Evolutionary conservation across 2,113 vertebrate genomes (phyloP).

Genomic region (Semnornis frantzii): DNA sequence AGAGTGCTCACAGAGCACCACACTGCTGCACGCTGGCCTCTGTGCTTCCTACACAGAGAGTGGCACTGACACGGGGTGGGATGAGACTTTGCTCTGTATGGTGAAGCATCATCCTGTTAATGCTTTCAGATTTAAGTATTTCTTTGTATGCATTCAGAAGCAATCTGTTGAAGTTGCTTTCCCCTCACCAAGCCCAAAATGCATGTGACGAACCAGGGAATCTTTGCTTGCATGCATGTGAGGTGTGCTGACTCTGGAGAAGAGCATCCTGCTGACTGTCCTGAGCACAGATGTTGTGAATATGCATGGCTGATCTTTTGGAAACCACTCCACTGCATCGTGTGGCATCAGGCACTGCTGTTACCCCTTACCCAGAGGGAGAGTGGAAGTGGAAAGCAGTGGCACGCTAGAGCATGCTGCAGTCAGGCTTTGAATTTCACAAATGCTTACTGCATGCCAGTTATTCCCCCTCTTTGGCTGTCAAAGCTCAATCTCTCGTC

Average conservation of each 20-base stretch:
- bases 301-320: background rate
- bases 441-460: background rate
- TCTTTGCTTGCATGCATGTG: background rate
- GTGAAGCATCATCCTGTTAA: background rate
- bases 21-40: background rate
- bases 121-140: background rate
- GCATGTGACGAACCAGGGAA: background rate
- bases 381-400: background rate
- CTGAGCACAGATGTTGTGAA: background rate
- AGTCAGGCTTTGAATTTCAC: background rate
- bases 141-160: background rate
- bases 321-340: background rate
- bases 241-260: background rate
- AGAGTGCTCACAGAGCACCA: too few relatives aligned
- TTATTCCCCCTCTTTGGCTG: background rate
- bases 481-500: background rate
- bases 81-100: background rate
- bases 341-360: background rate
- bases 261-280: background rate
- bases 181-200: background rate
- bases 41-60: background rate
- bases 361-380: background rate
- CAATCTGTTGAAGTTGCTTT: background rate
- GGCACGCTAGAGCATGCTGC: background rate
- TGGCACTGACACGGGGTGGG: fast-evolving